phyloP scores from a whole-genome alignment of 2,797 vertebrate species.

The Avahi laniger region DNA sequence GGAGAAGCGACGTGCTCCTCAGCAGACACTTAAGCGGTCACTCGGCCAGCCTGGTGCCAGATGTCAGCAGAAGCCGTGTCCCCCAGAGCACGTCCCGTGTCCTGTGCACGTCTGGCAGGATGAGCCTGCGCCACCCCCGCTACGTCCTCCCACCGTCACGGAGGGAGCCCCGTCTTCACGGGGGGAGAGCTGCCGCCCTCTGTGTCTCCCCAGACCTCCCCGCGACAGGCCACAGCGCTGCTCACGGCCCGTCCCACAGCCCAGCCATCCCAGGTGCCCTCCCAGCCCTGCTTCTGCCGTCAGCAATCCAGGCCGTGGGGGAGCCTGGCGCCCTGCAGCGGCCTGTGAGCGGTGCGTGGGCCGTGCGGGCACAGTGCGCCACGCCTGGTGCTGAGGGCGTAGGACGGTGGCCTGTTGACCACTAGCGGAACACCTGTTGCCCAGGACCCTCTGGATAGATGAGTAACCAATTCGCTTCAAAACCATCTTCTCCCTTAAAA shows the following conservation, averaged over 20 bases:
- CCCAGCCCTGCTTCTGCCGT: not conserved
- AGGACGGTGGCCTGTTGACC: not conserved
- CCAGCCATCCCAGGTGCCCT: not conserved
- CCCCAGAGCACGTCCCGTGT: not conserved
- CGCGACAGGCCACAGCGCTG: not conserved
- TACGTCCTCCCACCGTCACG: not conserved
- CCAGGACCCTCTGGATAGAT: not conserved
- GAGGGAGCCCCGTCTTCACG: accelerated
- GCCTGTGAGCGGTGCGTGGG: no score
- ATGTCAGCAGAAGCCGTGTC: not conserved
- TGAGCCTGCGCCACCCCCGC: accelerated
- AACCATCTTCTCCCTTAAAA: not conserved
- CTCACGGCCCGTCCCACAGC: not conserved
- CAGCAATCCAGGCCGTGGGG: not conserved
- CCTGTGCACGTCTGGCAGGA: not conserved
- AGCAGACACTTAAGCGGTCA: not conserved
- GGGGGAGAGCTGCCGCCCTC: not conserved
- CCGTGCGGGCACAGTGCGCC: no score
- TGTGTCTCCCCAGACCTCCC: not conserved
- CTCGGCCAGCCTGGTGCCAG: not conserved
- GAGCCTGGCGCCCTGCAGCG: not conserved
- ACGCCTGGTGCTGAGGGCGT: no score
- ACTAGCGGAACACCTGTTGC: not conserved
- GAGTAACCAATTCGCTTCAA: accelerated
- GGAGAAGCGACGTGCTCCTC: not conserved